A percentile compares a stretch with the other conserved stretches of the same genome.
Evolutionary conservation across 1,140 invertebrate species (phyloP).

Genomic region (Aradophagus sp.): DNA sequence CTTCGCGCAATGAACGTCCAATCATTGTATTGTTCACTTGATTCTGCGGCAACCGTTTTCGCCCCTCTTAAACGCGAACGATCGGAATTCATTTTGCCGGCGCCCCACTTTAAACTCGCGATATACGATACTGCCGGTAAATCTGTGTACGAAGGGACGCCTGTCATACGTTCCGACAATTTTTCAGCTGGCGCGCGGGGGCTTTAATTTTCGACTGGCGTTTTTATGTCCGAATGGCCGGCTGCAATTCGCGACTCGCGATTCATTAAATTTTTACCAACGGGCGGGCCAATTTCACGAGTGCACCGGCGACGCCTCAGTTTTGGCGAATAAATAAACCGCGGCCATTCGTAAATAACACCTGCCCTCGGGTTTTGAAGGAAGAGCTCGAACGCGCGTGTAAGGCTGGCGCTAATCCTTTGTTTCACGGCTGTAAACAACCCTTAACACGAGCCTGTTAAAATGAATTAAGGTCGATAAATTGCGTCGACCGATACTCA

Average conservation of each 20-base stretch:
- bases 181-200: constrained; percentile 2
- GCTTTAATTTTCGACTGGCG: constrained; percentile 40
- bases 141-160: constrained; percentile 7
- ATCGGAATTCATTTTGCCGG: constrained; percentile 3
- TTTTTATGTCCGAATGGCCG: constrained; percentile 32
- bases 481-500: constrained; percentile 39
- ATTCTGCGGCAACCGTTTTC: not conserved
- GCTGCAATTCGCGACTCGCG: constrained; percentile 35
- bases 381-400: constrained; percentile 19
- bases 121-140: constrained; percentile 17
- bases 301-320: constrained; percentile 10
- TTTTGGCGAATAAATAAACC: constrained; percentile 37
- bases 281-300: constrained; percentile 44
- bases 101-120: not conserved
- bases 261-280: constrained; percentile 52
- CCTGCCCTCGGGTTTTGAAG: constrained; percentile 33
- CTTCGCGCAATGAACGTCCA: too few relatives aligned
- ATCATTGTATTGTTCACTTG: too few relatives aligned
- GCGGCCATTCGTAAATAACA: constrained; percentile 31
- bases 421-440: constrained; percentile 37
- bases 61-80: constrained; percentile 3
- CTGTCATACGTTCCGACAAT: constrained; percentile 15
- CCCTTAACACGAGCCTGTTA: constrained; percentile 34
- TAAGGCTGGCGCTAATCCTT: constrained; percentile 17
- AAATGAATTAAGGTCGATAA: constrained; percentile 53